Percentiles rank a stretch among this genome's conserved stretches.
Conservation (phyloP, 2,888 invertebrate genomes). For the Rotaria macrura region DNA sequence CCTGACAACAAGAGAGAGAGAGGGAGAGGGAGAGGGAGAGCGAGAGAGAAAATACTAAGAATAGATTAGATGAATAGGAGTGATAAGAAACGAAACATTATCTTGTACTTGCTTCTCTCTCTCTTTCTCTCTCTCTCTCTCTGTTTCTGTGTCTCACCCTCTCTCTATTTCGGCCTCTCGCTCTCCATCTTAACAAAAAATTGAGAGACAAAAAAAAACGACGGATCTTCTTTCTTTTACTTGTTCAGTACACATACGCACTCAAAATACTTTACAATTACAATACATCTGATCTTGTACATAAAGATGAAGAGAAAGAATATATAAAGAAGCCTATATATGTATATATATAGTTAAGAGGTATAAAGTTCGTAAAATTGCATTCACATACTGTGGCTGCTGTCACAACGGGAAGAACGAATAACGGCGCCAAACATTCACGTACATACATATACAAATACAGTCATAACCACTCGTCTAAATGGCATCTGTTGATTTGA, state of each 20-base stretch:
- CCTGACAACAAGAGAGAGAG: background rate
- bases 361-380: background rate
- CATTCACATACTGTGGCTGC: background rate
- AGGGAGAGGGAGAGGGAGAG: no score
- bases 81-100: conserved; percentile 7
- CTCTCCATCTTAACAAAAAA: background rate
- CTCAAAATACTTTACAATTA: background rate
- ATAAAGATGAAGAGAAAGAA: background rate
- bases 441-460: background rate
- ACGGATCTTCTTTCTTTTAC: background rate
- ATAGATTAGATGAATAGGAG: background rate
- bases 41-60: background rate
- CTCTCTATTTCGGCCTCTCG: background rate
- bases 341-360: background rate
- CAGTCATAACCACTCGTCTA: background rate
- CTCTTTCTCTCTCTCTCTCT: no score
- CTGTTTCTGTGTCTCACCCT: no score
- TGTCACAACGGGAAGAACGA: background rate
- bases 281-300: background rate
- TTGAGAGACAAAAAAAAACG: background rate
- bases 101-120: background rate
- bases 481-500: background rate
- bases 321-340: background rate
- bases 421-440: background rate
- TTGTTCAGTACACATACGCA: background rate